Percentiles rank a stretch among this genome's conserved stretches.
These are phyloP conservation scores for Mirza zaza DNA, from an alignment of 2,113 vertebrate genomes.

Conservation along the genomic window DNA sequence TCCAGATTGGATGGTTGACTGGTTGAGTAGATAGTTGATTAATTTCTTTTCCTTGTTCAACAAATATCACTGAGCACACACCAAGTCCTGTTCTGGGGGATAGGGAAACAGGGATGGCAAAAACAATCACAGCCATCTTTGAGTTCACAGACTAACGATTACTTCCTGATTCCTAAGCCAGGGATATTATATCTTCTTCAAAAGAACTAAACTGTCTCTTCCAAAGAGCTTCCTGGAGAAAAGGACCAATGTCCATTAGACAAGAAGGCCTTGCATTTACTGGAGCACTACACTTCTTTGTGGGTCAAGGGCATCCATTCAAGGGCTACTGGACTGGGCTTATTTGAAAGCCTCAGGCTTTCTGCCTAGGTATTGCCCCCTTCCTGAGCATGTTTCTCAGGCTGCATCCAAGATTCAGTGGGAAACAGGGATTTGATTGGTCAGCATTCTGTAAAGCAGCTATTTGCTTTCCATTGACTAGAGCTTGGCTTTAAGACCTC, in stretches of 20 bases:
- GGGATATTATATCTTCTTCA: background rate
- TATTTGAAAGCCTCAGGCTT: background rate
- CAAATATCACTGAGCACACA: background rate
- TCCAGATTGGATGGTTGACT: background rate
- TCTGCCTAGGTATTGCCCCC: background rate
- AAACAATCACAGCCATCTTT: background rate
- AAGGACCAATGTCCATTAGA: background rate
- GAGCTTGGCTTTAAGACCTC: background rate
- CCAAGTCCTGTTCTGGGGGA: background rate
- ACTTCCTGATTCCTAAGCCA: background rate
- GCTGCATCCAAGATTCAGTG: background rate
- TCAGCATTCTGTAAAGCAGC: background rate
- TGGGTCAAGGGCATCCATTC: background rate
- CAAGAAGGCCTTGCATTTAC: background rate
- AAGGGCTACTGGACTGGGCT: background rate
- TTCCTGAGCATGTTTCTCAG: background rate
- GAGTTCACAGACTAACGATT: background rate
- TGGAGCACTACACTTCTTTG: background rate
- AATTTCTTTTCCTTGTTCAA: background rate
- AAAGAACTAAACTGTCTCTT: background rate
- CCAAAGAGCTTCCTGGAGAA: background rate
- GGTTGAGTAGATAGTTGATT: background rate
- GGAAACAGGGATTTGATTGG: background rate
- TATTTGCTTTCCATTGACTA: background rate
- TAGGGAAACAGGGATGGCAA: background rate